These are phyloP conservation scores for Cryptotis parvus DNA, from an alignment of 2,113 vertebrate species.

Conservation along the genomic window DNA sequence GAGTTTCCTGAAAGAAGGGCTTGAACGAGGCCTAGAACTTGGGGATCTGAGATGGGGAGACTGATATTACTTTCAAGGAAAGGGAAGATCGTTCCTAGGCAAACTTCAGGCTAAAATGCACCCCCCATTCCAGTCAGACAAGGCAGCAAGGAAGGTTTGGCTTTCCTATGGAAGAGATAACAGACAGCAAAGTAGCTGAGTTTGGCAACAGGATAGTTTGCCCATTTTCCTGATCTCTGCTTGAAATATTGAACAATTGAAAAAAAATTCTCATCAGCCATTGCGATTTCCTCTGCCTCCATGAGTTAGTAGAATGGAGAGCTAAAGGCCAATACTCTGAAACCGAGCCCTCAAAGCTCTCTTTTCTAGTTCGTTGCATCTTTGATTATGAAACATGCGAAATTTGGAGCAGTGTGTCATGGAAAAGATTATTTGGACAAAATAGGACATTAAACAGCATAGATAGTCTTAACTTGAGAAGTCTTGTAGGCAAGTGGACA, in stretches of 20 bases:
- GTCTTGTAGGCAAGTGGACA: background rate
- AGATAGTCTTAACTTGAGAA: constrained; percentile 31
- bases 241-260: constrained; percentile 17
- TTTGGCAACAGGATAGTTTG: background rate
- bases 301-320: background rate
- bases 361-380: background rate
- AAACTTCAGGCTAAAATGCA: background rate
- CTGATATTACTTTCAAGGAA: background rate
- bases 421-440: constrained; percentile 3
- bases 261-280: background rate
- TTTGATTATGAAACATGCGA: background rate
- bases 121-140: background rate
- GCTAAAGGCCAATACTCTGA: background rate
- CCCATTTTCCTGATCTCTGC: background rate
- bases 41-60: background rate
- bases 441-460: background rate
- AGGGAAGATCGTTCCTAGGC: background rate
- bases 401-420: background rate
- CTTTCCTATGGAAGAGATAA: background rate
- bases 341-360: background rate
- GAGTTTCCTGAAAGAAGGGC: background rate
- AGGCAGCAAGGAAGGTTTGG: background rate
- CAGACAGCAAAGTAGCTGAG: background rate
- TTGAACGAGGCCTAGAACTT: background rate
- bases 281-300: background rate